phyloP scores from a whole-genome alignment of 35 echinoderm and acorn worm species.

The Apostichopus parvimensis region DNA sequence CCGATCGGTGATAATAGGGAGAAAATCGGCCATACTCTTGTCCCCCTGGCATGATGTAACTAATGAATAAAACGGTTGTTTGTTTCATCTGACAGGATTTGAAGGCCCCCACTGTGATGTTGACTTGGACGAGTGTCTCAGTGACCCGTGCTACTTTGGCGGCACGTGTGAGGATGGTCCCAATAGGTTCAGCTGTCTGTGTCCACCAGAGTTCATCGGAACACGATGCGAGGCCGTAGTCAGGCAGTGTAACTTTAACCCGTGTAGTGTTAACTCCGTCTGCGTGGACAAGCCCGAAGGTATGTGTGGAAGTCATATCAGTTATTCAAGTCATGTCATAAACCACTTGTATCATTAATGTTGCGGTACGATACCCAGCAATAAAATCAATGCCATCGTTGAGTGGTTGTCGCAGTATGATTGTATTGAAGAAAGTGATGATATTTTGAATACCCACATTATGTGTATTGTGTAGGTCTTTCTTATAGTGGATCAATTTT shows the following conservation, averaged over 20 bases:
- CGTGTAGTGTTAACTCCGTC: constrained; percentile 83
- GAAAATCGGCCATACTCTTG: too few relatives aligned
- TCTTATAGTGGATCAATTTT: too few relatives aligned
- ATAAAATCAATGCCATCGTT: too few relatives aligned
- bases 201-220: constrained; percentile 77
- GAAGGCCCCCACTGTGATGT: constrained; percentile 73
- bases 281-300: constrained; percentile 93
- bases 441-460: too few relatives aligned
- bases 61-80: background rate
- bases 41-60: too few relatives aligned
- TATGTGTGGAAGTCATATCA: constrained; percentile 14
- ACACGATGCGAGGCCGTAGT: constrained; percentile 86
- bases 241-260: constrained; percentile 94
- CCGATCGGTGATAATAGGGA: too few relatives aligned
- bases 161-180: constrained; percentile 81
- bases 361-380: too few relatives aligned
- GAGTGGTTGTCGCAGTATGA: too few relatives aligned
- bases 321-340: too few relatives aligned
- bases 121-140: constrained; percentile 84
- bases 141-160: constrained; percentile 91
- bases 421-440: too few relatives aligned
- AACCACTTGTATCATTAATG: too few relatives aligned
- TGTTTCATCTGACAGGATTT: constrained; percentile 66
- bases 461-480: too few relatives aligned
- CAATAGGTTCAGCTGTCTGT: constrained; percentile 78